Evolutionary conservation across 2,797 vertebrate genomes (phyloP).

Genomic region (Labroides dimidiatus): DNA sequence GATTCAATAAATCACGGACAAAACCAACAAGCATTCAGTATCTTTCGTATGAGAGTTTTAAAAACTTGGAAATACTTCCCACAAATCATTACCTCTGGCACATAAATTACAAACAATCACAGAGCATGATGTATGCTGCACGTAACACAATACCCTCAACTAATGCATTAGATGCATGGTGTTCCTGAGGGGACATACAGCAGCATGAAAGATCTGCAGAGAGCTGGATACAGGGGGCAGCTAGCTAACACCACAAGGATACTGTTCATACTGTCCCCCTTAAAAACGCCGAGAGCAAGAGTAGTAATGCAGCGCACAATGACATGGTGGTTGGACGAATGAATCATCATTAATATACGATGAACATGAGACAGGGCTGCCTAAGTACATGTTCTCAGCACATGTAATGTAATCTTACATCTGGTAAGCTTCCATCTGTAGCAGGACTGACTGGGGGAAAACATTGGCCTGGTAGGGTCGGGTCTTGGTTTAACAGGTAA

Average conservation of each 20-base stretch:
- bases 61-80: slow-evolving; percentile 25
- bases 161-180: slow-evolving; percentile 71
- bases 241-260: slow-evolving; percentile 31
- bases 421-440: slow-evolving; percentile 19
- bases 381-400: slow-evolving; percentile 43
- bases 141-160: slow-evolving; percentile 79
- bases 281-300: slow-evolving; percentile 33
- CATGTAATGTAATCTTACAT: slow-evolving; percentile 40
- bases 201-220: slow-evolving; percentile 38
- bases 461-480: background rate
- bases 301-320: slow-evolving; percentile 43
- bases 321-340: slow-evolving; percentile 40
- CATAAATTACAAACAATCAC: slow-evolving; percentile 65
- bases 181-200: slow-evolving; percentile 56
- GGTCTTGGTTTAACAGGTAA: background rate
- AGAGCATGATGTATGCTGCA: slow-evolving; percentile 48
- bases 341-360: slow-evolving; percentile 58
- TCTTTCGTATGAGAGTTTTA: slow-evolving; percentile 23
- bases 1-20: slow-evolving; percentile 23
- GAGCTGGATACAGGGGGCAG: slow-evolving; percentile 33
- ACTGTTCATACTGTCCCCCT: slow-evolving; percentile 27
- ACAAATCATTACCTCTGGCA: slow-evolving; percentile 38
- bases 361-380: slow-evolving; percentile 36
- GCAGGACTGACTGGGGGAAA: slow-evolving; percentile 9
- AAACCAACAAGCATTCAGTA: slow-evolving; percentile 19